Conservation (phyloP, 2,113 vertebrate species). For the Motacilla tschutschensis region DNA sequence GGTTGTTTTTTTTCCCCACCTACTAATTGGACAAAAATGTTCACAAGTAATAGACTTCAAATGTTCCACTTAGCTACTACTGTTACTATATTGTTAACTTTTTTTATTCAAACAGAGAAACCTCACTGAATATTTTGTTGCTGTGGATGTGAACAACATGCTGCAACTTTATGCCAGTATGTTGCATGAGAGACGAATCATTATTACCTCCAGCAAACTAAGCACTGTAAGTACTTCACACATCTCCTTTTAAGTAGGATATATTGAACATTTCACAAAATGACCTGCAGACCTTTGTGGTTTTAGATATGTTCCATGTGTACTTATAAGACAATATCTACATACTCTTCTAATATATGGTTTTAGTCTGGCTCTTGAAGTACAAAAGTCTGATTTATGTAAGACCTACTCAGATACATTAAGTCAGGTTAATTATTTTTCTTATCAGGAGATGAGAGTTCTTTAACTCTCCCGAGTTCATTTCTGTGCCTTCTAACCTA, state of each 20-base stretch:
- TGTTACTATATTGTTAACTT: constrained; percentile 42
- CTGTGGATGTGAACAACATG: constrained; percentile 97
- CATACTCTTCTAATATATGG: constrained; percentile 62
- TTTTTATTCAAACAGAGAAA: constrained; percentile 84
- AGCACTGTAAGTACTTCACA: constrained; percentile 93
- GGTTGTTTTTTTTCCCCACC: accelerated
- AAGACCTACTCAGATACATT: constrained; percentile 72
- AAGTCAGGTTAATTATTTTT: constrained; percentile 82
- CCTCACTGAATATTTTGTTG: constrained; percentile 97
- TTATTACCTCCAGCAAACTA: constrained; percentile 96
- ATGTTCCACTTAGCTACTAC: not conserved
- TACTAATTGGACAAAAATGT: not conserved
- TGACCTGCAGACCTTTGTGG: constrained; percentile 41
- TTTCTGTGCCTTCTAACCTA: constrained; percentile 73
- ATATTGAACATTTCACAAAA: constrained; percentile 60
- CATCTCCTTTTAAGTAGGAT: constrained; percentile 43
- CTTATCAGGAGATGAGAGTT: constrained; percentile 74
- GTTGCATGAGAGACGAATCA: constrained; percentile 92
- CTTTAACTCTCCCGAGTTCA: constrained; percentile 76
- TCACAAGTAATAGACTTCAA: not conserved
- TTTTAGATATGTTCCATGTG: constrained; percentile 55
- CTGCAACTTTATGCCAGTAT: constrained; percentile 94
- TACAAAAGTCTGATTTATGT: constrained; percentile 75
- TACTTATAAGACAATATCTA: constrained; percentile 66
- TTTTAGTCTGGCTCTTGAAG: constrained; percentile 71